Evolutionary conservation across 2,797 vertebrate species (phyloP), one percentile per base, ranked within the genome.

Genomic region (Cheirogaleus major): DNA sequence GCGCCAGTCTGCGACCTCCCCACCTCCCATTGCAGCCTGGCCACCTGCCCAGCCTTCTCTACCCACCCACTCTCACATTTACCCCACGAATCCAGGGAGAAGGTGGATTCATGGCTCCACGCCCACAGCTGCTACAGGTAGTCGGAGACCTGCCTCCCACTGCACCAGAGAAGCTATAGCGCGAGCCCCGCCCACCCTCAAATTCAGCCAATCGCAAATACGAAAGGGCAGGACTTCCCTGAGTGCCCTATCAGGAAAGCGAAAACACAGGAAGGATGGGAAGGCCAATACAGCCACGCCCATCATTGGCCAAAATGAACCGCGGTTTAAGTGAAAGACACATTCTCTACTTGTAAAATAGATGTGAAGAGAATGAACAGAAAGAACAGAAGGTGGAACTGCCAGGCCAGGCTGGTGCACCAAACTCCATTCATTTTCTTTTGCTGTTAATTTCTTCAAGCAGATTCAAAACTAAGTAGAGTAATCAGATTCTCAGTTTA

Each of bases 401-500:
- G 13, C 9, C 5, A 15, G 30, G 14, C 4, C 0, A 76, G 30
- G 41, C 17, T 50, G 63, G 10, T 0, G 17, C 35, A 4, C 59
- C 55, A 35, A 57, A 91, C 1, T 35, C 55, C 70, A 45, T 41
- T 35, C 63, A 38, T 55, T 79, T 79, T 27, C 32, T 78, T 43
- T 45, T 20, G 35, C 22, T 45, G 65, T 48, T 76, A 27, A 70
- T 57, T 84, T 84, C 57, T 80, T 70, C 17, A 45, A 78, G 43
- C 35, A 45, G 20, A 93, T 41, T 83, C 72, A 75, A 95, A 93
- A 80, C 25, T 0, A 86, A 80, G 23, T 27, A 70, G 61, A 72
- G 23, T 61, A 93, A 70, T 14, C 32, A 94, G 65, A 97, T 76
- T 95, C 93, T 98, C 91, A 89, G 96, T 98, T 98, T 98, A 98